phyloP scores from a whole-genome alignment of 2,888 invertebrate genomes.

The Andrena chrysosceles region DNA sequence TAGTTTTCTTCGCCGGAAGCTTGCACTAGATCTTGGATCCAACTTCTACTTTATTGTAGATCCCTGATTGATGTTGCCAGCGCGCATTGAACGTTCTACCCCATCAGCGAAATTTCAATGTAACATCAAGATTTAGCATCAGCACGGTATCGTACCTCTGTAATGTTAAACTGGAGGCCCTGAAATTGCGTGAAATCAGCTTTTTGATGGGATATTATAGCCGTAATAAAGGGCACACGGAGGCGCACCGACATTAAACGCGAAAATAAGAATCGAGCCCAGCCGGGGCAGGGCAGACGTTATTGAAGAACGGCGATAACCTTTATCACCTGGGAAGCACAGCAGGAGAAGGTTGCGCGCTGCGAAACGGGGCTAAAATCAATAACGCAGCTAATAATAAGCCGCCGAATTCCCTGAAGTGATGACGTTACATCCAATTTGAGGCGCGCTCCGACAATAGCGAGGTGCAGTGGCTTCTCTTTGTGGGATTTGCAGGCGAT shows the following conservation, averaged over 20 bases:
- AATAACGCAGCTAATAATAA: conserved; percentile 71
- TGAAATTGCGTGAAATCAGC: conserved; percentile 15
- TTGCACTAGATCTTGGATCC: too few species aligned
- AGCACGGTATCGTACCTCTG: neutral
- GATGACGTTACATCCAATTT: conserved; percentile 74
- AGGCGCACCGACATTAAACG: conserved; percentile 35
- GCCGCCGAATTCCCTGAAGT: conserved; percentile 72
- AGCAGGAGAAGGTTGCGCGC: conserved; percentile 37
- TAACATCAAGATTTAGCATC: neutral
- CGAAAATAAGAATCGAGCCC: conserved; percentile 28
- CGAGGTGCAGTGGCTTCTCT: conserved; percentile 64
- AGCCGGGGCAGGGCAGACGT: neutral
- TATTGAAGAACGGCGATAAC: conserved; percentile 55
- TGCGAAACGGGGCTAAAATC: conserved; percentile 55
- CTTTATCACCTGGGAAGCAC: conserved; percentile 35
- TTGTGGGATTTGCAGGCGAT: conserved; percentile 68
- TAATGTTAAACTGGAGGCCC: neutral
- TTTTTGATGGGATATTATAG: conserved; percentile 1
- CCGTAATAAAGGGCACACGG: conserved; percentile 13
- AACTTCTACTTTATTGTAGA: too few species aligned
- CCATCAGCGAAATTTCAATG: neutral
- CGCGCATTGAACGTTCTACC: neutral
- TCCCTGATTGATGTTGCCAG: too few species aligned
- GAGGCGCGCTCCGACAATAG: conserved; percentile 35
- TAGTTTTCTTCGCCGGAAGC: too few species aligned